A percentile compares a stretch with the other conserved stretches of the same genome.
Evolutionary conservation across 2,888 invertebrate species (phyloP).

Genomic region (Mesorhabditis belari): DNA sequence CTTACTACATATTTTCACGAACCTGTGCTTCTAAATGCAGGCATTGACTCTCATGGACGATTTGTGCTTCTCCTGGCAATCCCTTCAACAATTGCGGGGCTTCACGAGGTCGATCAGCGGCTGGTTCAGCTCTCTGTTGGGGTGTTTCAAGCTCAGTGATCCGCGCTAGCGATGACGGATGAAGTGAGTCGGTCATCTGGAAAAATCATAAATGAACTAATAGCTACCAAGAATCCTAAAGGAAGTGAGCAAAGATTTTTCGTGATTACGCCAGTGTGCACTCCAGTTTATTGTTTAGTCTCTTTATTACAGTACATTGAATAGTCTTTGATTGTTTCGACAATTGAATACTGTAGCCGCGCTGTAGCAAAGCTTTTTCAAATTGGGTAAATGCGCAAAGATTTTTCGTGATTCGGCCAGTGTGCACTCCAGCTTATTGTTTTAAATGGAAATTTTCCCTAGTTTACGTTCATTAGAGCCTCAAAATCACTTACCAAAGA

Average conservation of each 20-base stretch:
- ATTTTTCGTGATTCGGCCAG: no score
- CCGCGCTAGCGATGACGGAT: slow-evolving; percentile 83
- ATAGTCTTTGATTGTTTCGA: no score
- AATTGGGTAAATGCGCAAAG: no score
- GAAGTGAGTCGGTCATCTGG: slow-evolving; percentile 75
- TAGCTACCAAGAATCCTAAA: not conserved
- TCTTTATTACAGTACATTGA: no score
- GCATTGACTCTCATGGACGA: slow-evolving; percentile 76
- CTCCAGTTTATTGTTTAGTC: no score
- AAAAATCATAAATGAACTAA: slow-evolving; percentile 3
- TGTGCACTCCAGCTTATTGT: no score
- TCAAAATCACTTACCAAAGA: slow-evolving; percentile 18
- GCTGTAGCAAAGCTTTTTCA: no score
- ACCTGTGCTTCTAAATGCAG: slow-evolving; percentile 86
- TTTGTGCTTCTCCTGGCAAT: slow-evolving; percentile 70
- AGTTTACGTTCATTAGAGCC: not conserved
- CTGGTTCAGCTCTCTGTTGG: slow-evolving; percentile 63
- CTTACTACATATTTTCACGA: no score
- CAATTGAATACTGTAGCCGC: no score
- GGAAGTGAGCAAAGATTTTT: no score
- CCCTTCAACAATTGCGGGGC: slow-evolving; percentile 77
- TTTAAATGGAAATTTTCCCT: not conserved
- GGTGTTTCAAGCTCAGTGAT: slow-evolving; percentile 75
- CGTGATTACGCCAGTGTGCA: no score
- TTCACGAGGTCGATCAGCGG: slow-evolving; percentile 72